Percentiles rank a stretch among this genome's conserved stretches.
These are phyloP conservation scores for Drosophila parabipectinata DNA, from an alignment of 1,140 invertebrate genomes.

Conservation along the genomic window DNA sequence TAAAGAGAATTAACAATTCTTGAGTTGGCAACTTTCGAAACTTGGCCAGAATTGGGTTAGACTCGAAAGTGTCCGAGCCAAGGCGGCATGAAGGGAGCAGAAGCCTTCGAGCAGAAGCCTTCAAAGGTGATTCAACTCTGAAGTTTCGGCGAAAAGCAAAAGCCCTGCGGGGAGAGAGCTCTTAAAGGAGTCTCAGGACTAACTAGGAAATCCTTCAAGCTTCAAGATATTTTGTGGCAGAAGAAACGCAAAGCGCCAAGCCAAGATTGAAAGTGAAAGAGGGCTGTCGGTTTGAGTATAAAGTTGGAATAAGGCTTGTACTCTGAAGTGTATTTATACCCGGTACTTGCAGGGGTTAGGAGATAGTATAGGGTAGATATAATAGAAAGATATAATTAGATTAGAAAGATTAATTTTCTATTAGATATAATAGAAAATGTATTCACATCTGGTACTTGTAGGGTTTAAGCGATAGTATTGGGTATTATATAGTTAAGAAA, in stretches of 20 bases:
- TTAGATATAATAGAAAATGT: no score
- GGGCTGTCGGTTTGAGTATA: no score
- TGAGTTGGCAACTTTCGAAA: constrained; percentile 47
- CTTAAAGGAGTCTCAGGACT: not conserved
- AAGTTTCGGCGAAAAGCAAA: constrained; percentile 1
- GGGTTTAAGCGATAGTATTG: no score
- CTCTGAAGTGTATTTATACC: not conserved
- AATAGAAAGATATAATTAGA: no score
- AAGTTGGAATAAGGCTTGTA: not conserved
- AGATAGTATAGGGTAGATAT: no score
- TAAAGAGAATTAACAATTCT: constrained; percentile 55
- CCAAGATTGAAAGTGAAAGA: not conserved
- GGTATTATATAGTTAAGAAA: no score
- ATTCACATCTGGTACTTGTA: not conserved
- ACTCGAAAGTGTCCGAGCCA: constrained; percentile 39
- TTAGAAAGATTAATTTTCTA: no score
- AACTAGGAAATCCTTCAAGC: not conserved
- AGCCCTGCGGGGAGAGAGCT: constrained; percentile 15
- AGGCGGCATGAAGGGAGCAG: not conserved
- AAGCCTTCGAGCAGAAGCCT: constrained; percentile 6
- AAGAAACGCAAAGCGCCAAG: not conserved
- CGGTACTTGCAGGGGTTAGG: not conserved
- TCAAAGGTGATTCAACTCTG: constrained; percentile 47
- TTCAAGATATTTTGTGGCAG: not conserved
- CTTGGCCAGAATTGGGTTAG: constrained; percentile 48